Conservation (phyloP, 2,888 invertebrate species). For the Chrysina gloriosa region DNA sequence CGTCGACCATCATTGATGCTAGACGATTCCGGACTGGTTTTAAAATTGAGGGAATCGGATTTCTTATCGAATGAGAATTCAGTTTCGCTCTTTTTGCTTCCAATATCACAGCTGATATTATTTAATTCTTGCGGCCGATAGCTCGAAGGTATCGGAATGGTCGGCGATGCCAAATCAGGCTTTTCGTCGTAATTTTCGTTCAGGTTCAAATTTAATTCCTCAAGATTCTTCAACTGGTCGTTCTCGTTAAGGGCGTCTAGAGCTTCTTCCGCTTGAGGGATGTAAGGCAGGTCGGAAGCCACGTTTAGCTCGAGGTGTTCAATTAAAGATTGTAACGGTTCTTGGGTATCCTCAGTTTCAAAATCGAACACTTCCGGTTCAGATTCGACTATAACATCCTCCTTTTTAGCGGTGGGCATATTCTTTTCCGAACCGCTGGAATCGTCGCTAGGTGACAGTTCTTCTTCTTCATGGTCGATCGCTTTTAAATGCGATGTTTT, state of each 20-base stretch:
- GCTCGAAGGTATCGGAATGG: slow-evolving; percentile 76
- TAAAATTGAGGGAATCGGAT: slow-evolving; percentile 39
- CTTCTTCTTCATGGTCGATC: slow-evolving; percentile 52
- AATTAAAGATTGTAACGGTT: slow-evolving; percentile 58
- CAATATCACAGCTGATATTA: slow-evolving; percentile 73
- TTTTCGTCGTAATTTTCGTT: slow-evolving; percentile 63
- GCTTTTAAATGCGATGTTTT: slow-evolving; percentile 61
- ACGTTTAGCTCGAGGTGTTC: slow-evolving; percentile 63
- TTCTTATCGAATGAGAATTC: slow-evolving; percentile 55
- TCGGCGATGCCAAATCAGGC: slow-evolving; percentile 67
- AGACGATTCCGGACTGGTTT: slow-evolving; percentile 20
- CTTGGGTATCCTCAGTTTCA: slow-evolving; percentile 72
- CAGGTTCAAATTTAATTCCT: slow-evolving; percentile 65
- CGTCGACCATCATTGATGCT: slow-evolving; percentile 32
- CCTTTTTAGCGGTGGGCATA: slow-evolving; percentile 12
- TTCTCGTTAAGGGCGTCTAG: slow-evolving; percentile 63
- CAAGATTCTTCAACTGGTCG: slow-evolving; percentile 59
- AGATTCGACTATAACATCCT: slow-evolving; percentile 52
- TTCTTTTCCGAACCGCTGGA: slow-evolving; percentile 64
- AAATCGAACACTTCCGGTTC: slow-evolving; percentile 78
- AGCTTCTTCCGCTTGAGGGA: slow-evolving; percentile 68
- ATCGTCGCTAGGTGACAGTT: slow-evolving; percentile 68
- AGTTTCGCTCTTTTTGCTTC: slow-evolving; percentile 70
- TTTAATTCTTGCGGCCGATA: slow-evolving; percentile 67
- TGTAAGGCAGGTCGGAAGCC: slow-evolving; percentile 65